A percentile compares a stretch with the other conserved stretches of the same genome.
Conservation (phyloP, 1,140 invertebrate genomes). For the Batillaria attramentaria region DNA sequence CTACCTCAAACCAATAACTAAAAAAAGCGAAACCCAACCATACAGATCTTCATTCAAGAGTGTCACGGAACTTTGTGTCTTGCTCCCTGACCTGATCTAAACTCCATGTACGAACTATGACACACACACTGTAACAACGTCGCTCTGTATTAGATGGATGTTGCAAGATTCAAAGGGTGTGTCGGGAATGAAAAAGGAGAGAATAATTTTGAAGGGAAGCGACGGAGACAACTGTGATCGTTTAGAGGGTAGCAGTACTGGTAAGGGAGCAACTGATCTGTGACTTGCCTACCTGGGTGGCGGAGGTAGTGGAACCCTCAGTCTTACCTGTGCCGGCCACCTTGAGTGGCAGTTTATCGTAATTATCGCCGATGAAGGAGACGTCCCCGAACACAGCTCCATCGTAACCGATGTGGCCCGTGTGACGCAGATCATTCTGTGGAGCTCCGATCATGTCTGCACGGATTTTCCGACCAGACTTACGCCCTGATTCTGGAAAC, state of each 20-base stretch:
- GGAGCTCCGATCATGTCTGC: slow-evolving; percentile 96
- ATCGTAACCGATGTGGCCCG: slow-evolving; percentile 96
- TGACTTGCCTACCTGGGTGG: neutral
- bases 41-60: too few relatives aligned
- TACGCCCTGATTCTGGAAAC: slow-evolving; percentile 62
- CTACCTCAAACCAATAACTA: too few relatives aligned
- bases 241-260: slow-evolving; percentile 22
- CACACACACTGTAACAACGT: too few relatives aligned
- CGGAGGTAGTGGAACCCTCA: too few relatives aligned
- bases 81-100: too few relatives aligned
- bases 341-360: slow-evolving; percentile 69
- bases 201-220: too few relatives aligned
- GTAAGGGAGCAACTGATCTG: slow-evolving; percentile 34
- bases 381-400: slow-evolving; percentile 97
- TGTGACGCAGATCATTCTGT: slow-evolving; percentile 97
- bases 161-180: too few relatives aligned
- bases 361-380: slow-evolving; percentile 78
- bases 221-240: neutral
- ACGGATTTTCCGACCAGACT: slow-evolving; percentile 57
- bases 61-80: too few relatives aligned
- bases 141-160: too few relatives aligned
- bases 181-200: too few relatives aligned
- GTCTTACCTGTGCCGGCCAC: slow-evolving; percentile 54
- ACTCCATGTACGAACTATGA: too few relatives aligned
- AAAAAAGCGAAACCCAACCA: too few relatives aligned